phyloP scores from a whole-genome alignment of 2,113 vertebrate species.

The Pogona vitticeps region DNA sequence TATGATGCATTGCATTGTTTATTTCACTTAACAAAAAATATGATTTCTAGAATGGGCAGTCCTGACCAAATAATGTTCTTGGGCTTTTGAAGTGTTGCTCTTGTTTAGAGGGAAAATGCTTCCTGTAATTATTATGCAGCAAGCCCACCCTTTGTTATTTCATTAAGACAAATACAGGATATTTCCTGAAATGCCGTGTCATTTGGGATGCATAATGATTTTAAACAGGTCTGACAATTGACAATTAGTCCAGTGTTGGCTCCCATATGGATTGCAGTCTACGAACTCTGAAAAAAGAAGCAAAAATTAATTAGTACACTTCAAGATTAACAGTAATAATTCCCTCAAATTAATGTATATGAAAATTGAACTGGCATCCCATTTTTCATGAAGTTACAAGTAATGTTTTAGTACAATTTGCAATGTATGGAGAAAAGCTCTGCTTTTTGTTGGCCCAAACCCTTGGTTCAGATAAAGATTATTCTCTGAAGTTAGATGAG shows the following conservation, averaged over 20 bases:
- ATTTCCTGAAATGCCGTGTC: not conserved
- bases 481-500: not conserved
- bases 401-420: not conserved
- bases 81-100: not conserved
- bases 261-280: not conserved
- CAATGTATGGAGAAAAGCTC: not conserved
- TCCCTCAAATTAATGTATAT: constrained; percentile 20
- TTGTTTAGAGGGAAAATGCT: not conserved
- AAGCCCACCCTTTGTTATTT: not conserved
- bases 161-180: constrained; percentile 12
- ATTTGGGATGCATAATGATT: constrained; percentile 7
- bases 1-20: not conserved
- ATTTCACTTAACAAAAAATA: not conserved
- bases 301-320: not conserved
- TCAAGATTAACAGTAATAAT: not conserved
- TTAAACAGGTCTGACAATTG: constrained; percentile 1
- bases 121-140: not conserved
- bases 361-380: not conserved
- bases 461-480: not conserved
- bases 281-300: not conserved
- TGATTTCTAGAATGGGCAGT: not conserved
- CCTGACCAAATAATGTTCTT: not conserved
- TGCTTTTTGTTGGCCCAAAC: not conserved
- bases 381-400: not conserved
- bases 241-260: not conserved